These are phyloP conservation scores for Caenorhabditis imperialis DNA, from an alignment of 2,888 invertebrate genomes.

Conservation along the genomic window DNA sequence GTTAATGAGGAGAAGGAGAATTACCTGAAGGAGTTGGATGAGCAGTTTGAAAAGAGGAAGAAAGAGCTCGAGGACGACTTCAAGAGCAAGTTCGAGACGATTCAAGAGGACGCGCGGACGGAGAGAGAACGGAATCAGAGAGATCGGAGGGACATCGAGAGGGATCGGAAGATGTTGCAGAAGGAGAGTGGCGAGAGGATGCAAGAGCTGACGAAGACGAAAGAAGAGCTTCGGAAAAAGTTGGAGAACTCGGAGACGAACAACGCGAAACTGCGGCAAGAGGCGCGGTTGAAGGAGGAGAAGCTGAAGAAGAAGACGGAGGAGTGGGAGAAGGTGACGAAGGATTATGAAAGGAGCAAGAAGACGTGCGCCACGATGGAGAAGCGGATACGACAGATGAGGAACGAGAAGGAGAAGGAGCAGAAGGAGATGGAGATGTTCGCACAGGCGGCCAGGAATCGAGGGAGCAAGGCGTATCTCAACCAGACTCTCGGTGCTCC, in stretches of 20 bases:
- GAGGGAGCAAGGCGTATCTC: not conserved
- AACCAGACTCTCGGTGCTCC: not conserved
- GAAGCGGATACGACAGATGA: slow-evolving; percentile 26
- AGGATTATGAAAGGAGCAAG: slow-evolving; percentile 9
- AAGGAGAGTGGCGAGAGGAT: slow-evolving; percentile 14
- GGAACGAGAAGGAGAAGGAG: slow-evolving; percentile 22
- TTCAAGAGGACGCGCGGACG: not conserved
- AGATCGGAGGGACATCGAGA: slow-evolving; percentile 34
- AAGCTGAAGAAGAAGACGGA: slow-evolving; percentile 30
- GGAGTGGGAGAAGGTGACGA: slow-evolving; percentile 20
- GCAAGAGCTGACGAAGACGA: slow-evolving; percentile 13
- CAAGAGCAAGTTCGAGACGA: not conserved
- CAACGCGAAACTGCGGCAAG: slow-evolving; percentile 17
- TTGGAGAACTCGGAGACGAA: slow-evolving; percentile 9
- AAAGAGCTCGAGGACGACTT: slow-evolving; percentile 27
- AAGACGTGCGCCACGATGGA: slow-evolving; percentile 16
- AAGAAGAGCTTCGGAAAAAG: slow-evolving; percentile 18
- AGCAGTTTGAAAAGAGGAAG: slow-evolving; percentile 2
- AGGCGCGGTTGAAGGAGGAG: slow-evolving; percentile 26
- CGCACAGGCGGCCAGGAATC: slow-evolving; percentile 16
- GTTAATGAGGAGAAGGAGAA: not conserved
- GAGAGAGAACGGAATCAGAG: slow-evolving; percentile 5
- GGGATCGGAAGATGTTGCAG: slow-evolving; percentile 28
- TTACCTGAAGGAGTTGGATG: slow-evolving; percentile 7
- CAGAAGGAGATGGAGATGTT: slow-evolving; percentile 30